Evolutionary conservation across 2,797 vertebrate species (phyloP).

Genomic region (Falco berigora): DNA sequence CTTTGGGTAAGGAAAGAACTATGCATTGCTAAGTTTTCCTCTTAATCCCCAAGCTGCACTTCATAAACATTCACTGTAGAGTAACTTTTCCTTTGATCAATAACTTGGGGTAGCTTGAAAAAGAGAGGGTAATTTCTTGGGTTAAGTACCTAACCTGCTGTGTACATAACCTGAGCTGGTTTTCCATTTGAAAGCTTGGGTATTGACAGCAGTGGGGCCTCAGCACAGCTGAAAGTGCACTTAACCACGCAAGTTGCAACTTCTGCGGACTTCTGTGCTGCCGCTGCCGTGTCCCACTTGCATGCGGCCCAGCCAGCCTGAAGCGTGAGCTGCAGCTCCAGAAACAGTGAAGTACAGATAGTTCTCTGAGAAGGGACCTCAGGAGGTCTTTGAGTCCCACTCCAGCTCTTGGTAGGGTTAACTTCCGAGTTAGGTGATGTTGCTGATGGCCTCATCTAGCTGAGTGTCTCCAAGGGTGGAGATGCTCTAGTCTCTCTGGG

Average conservation of each 20-base stretch:
- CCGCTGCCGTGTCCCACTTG: background rate
- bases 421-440: background rate
- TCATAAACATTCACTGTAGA: background rate
- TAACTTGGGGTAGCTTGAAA: background rate
- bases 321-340: background rate
- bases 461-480: background rate
- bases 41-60: background rate
- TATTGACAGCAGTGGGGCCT: background rate
- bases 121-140: background rate
- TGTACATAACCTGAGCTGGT: background rate
- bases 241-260: background rate
- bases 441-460: background rate
- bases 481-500: background rate
- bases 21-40: background rate
- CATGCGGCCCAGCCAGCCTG: accelerated
- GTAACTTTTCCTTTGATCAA: background rate
- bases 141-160: background rate
- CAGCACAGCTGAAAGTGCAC: background rate
- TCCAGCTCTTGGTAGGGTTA: background rate
- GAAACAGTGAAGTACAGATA: background rate
- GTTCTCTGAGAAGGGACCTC: background rate
- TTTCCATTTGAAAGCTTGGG: background rate
- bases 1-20: background rate
- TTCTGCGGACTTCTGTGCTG: background rate
- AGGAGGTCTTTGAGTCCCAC: background rate